Evolutionary conservation across 2,113 vertebrate species (phyloP), one percentile per base, ranked within the genome.

Genomic region (Brachyhypopomus occidentalis): DNA sequence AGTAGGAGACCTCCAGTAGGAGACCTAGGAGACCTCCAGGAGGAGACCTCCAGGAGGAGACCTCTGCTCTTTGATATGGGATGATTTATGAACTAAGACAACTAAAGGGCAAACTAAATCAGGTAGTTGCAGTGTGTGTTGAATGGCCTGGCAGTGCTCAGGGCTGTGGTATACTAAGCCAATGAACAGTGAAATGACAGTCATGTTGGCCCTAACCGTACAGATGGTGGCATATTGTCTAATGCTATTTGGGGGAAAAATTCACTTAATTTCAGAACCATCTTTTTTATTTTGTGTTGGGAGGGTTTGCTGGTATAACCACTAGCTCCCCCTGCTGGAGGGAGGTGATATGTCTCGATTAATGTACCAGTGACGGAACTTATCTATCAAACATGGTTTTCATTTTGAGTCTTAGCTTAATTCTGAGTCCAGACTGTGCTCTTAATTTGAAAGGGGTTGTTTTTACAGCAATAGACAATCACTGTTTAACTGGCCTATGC

Each of bases 11-110:
- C 41, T 9, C 41, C n/a, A n/a, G n/a, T n/a, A n/a, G n/a, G n/a
- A n/a, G n/a, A n/a, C n/a, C n/a, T n/a, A n/a, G n/a, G n/a, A n/a
- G n/a, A n/a, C n/a, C n/a, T n/a, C n/a, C n/a, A 30, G 30, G 30
- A 30, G 30, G 30, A 30, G 3, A 30, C 30, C 45, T 11, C 45
- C n/a, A 30, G 30, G 30, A 30, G 30, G 30, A 30, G 3, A 30
- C 30, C 45, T 11, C 45, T 9, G 5, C 45, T 11, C 0, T 41
- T 77, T 72, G 30, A 66, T 55, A 58, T 27, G 20, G 34, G 70
- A 62, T 77, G 63, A 81, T 69, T 76, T 48, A 58, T 75, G 69
- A 59, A 59, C 56, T 27, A 17, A 76, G 59, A 17, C 67, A 66
- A 22, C 36, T 23, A 64, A 60, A 66, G 38, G 12, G 0, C 23